These are phyloP conservation scores for Callaeas wilsoni DNA, from an alignment of 2,113 vertebrate species.

Conservation along the genomic window DNA sequence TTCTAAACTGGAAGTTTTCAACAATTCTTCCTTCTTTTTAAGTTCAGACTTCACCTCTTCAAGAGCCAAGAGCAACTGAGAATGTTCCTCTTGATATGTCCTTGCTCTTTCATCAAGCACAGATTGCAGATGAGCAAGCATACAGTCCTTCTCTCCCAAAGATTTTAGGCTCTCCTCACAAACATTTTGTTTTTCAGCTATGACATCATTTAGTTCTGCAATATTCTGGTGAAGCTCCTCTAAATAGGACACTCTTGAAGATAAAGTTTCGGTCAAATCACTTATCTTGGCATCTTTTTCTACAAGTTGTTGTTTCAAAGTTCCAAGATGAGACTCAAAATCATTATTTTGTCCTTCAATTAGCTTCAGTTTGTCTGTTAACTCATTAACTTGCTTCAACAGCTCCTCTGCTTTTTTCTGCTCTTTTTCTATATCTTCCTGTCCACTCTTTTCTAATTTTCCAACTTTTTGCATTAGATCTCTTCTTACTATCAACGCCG, in stretches of 20 bases:
- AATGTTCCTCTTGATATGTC: conserved; percentile 54
- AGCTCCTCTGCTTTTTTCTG: conserved; percentile 46
- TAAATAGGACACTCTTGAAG: conserved; percentile 30
- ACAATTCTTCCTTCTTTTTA: conserved; percentile 38
- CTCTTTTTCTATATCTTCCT: conserved; percentile 60
- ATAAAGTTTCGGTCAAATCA: conserved; percentile 30
- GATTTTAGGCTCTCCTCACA: conserved; percentile 59
- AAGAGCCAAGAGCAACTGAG: conserved; percentile 50
- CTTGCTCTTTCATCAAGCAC: conserved; percentile 54
- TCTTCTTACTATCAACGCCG: conserved; percentile 77
- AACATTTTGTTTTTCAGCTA: conserved; percentile 67
- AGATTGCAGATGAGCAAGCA: conserved; percentile 64
- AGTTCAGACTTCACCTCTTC: conserved; percentile 67
- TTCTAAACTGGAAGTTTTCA: neutral
- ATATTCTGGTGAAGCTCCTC: conserved; percentile 49
- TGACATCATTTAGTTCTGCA: conserved; percentile 4
- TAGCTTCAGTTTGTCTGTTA: conserved; percentile 48
- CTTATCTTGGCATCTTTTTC: conserved; percentile 69
- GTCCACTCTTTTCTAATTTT: conserved; percentile 68
- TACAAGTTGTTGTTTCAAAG: conserved; percentile 63
- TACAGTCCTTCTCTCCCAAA: conserved; percentile 63
- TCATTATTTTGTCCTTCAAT: conserved; percentile 40
- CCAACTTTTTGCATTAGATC: conserved; percentile 81
- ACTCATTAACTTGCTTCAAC: conserved; percentile 41
- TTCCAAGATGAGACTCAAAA: conserved; percentile 49